These are phyloP conservation scores for Cathartes aura DNA, from an alignment of 2,113 vertebrate genomes.

Conservation along the genomic window DNA sequence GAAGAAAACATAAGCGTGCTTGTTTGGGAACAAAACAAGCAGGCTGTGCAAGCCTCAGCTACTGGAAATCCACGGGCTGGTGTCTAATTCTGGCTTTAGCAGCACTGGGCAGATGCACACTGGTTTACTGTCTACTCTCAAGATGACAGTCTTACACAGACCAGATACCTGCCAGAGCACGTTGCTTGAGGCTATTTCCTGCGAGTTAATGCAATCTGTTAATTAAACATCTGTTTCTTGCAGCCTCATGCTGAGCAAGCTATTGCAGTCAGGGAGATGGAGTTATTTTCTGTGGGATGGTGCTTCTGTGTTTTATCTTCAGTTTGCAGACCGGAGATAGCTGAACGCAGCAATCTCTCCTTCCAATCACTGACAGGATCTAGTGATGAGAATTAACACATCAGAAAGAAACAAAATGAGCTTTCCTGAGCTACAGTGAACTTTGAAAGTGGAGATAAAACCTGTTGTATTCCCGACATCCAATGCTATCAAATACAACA, in stretches of 20 bases:
- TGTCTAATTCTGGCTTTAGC: neutral
- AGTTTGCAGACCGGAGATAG: neutral
- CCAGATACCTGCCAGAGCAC: conserved; percentile 60
- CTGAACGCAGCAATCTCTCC: accelerated
- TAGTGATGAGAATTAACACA: neutral
- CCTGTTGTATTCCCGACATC: neutral
- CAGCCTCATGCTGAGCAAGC: conserved; percentile 59
- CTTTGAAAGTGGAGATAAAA: neutral
- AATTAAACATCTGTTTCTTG: conserved; percentile 66
- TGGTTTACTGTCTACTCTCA: neutral
- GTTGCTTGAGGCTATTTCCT: conserved; percentile 67
- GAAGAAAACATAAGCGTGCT: conserved; percentile 10
- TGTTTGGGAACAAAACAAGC: conserved; percentile 6
- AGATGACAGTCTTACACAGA: conserved; percentile 10
- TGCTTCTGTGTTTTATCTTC: neutral
- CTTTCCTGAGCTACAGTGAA: neutral
- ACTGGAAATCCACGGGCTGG: neutral
- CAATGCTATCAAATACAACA: neutral
- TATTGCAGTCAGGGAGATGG: conserved; percentile 12
- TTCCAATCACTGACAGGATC: neutral
- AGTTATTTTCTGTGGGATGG: neutral
- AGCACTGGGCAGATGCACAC: neutral
- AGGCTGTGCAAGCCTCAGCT: neutral
- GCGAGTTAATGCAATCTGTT: conserved; percentile 43
- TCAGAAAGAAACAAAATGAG: conserved; percentile 10